A percentile compares a stretch with the other conserved stretches of the same genome.
Evolutionary conservation across 2,888 invertebrate genomes (phyloP).

Genomic region (Aporophyla nigra): DNA sequence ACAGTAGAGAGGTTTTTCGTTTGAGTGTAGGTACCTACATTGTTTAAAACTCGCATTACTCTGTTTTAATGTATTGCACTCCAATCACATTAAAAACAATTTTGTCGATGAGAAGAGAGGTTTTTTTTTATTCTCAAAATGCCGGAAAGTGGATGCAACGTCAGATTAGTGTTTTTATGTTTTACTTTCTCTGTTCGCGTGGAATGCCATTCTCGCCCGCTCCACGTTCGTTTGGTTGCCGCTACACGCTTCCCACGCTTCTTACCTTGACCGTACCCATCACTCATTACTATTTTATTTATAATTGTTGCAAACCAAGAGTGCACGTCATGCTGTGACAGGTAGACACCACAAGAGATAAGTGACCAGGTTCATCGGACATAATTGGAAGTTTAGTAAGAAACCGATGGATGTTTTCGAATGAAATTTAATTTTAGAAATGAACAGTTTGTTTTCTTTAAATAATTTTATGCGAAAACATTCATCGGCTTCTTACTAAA

Average conservation of each 20-base stretch:
- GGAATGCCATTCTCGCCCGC: conserved; percentile 78
- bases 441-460: too few species aligned
- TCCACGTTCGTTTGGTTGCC: conserved; percentile 68
- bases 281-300: conserved; percentile 23
- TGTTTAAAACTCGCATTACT: neutral
- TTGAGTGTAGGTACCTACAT: neutral
- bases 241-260: conserved; percentile 67
- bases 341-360: too few species aligned
- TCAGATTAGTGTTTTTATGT: conserved; percentile 28
- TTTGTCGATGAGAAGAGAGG: neutral
- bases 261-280: conserved; percentile 22
- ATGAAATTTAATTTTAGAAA: too few species aligned
- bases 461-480: too few species aligned
- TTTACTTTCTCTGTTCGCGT: conserved; percentile 85
- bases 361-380: too few species aligned
- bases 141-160: neutral
- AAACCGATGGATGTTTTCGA: too few species aligned
- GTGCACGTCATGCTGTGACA: neutral
- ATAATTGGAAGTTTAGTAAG: too few species aligned
- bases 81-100: neutral
- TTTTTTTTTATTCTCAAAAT: neutral
- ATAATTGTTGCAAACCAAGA: conserved; percentile 7
- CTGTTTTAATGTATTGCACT: neutral
- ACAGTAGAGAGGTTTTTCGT: neutral
- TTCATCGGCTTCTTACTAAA: too few species aligned